Conservation (phyloP, 2,113 vertebrate species). For the Leucosticte australis region DNA sequence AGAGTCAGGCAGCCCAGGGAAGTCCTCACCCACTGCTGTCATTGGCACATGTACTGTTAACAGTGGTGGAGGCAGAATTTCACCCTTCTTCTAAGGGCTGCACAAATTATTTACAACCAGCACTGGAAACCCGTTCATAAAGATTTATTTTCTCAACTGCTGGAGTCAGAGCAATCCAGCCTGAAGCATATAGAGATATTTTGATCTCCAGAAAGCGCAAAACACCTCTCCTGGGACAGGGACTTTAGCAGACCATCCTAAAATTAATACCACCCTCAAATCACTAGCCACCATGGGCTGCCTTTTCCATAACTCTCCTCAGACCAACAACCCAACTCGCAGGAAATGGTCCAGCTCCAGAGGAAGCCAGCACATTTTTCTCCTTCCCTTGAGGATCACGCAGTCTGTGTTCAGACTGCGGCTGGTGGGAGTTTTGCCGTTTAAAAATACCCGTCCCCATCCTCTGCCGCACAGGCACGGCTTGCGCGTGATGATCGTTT, state of each 20-base stretch:
- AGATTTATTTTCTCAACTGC: neutral
- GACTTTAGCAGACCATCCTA: neutral
- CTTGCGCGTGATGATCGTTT: neutral
- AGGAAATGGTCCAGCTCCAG: neutral
- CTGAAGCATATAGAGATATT: neutral
- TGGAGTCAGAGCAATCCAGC: neutral
- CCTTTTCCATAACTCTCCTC: neutral
- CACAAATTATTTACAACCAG: neutral
- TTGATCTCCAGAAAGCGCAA: neutral
- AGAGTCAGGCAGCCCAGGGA: neutral
- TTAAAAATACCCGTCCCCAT: conserved; percentile 52
- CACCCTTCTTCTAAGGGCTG: neutral
- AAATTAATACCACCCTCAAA: neutral
- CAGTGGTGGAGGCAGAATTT: neutral
- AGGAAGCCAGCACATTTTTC: conserved; percentile 29
- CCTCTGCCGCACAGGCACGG: neutral
- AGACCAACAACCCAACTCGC: neutral
- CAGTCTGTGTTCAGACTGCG: neutral
- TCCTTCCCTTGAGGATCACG: neutral
- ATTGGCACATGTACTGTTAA: neutral
- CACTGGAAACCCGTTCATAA: accelerated
- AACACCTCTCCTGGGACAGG: neutral
- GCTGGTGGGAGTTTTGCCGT: conserved; percentile 36
- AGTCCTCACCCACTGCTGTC: neutral
- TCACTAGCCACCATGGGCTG: neutral